Base-by-base conservation (phyloP, 2,888 invertebrate species). In the Leptarthrus brevirostris region DNA sequence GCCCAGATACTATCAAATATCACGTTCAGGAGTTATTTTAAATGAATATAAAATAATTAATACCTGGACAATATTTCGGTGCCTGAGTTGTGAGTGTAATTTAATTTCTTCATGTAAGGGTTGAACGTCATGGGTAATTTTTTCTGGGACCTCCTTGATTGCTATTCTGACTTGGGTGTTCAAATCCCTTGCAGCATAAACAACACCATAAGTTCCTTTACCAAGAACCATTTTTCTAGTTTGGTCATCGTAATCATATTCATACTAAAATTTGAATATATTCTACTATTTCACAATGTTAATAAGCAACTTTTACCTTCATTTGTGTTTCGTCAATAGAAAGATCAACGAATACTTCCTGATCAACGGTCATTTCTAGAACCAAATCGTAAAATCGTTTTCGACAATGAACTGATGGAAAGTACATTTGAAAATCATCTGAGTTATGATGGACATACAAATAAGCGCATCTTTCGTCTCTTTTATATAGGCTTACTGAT, bases 41-140 rank as follows among this genome's bases (percentile, higher is more conserved):
- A 74, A 34, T 53, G 69, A 34, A 54, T 30, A 22, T 26, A 18
- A 2, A 14, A 14, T n/a, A 74, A 75, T n/a, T n/a, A n/a, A 73
- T 78, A 89, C 88, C 86, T 96, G 95, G 0, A 99, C 99, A 81
- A 99, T 99, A 86, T 99, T 99, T 82, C 95, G 88, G 84, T 98
- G 98, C 2, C 95, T 87, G 72, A 99, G 86, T 82, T 98, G 96
- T 14, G 98, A 97, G 85, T 99, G 98, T 74, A 99, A 88, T 82
- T 96, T 90, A 76, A 99, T 99, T 87, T 99, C 99, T 86, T 99
- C 99, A 83, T 98, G 98, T 78, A 99, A 86, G 0, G 98, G 98
- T 83, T 99, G 99, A 0, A 98, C 97, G 81, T 97, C 96, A 0
- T 97, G 96, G 2, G 96, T 88, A 85, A 96, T 96, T 83, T 94